Base-by-base conservation (phyloP, 1,140 invertebrate genomes). In the Streblospio benedicti region DNA sequence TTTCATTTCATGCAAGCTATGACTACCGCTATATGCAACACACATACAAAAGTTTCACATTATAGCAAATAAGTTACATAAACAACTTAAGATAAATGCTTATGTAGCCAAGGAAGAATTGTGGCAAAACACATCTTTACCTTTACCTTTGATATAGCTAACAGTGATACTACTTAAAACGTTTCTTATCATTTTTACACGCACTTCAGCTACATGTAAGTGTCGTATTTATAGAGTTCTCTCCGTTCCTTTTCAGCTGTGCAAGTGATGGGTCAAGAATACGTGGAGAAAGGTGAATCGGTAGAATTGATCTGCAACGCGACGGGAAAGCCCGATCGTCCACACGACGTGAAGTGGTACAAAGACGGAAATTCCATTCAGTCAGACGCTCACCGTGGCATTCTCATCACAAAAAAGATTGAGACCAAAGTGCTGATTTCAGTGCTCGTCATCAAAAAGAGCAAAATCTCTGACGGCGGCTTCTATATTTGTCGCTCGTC, bases 331-430 rank as follows among this genome's bases (percentile, higher is more conserved):
- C 57, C 62, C 12, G 68, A 69, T 23, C 65, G 69, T 3, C 69
- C 71, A 14, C 68, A 69, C n/a, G 67, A 73, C 57, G 59, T 73
- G 2, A 67, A 70, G 44, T 73, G 71, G 71, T 73, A 70, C 62
- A 69, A 67, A 50, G 60, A 70, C 45, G 69, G 69, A 0, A 54
- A 67, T 47, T 65, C 65, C 57, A 67, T 74, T 16, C 33, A 62
- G 18, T 66, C 68, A 6, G 56, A 59, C n/a, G 55, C 59, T 12
- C 60, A 61, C 20, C 55, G 58, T 1, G 59, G 66, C 20, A 57
- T 70, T 9, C n/a, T 66, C 14, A 69, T 71, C 49, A 69, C 69
- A 27, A 73, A 70, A 53, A 62, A 62, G 47, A 62, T 62, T 31
- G 60, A 62, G 54, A 58, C 60, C 9, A 62, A 56, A 41, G 63